Conservation (phyloP, 2,888 invertebrate species). For the Drosophila kuntzei region DNA sequence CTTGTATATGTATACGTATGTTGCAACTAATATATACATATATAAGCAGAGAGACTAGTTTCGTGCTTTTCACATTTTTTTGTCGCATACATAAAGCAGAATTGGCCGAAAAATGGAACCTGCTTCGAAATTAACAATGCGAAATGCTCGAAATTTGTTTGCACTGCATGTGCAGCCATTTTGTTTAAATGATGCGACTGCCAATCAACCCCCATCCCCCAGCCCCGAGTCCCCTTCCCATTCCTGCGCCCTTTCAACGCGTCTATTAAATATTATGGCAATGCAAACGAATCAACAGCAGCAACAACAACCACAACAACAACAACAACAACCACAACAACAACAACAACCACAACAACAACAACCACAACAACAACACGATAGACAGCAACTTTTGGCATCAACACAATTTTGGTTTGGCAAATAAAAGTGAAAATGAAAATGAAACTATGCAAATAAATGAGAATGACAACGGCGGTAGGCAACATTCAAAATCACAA, state of each 20-base stretch:
- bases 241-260: neutral
- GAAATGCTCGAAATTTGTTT: slow-evolving; percentile 63
- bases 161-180: slow-evolving; percentile 57
- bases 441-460: slow-evolving; percentile 71
- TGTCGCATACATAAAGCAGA: slow-evolving; percentile 10
- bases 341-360: slow-evolving; percentile 11
- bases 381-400: slow-evolving; percentile 9
- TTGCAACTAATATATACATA: neutral
- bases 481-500: slow-evolving; percentile 1
- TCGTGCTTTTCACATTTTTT: slow-evolving; percentile 27
- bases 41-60: neutral
- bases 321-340: slow-evolving; percentile 10
- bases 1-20: neutral
- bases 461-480: slow-evolving; percentile 29
- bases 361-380: too few relatives aligned
- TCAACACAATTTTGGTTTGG: slow-evolving; percentile 41
- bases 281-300: slow-evolving; percentile 57
- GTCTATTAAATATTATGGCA: slow-evolving; percentile 71
- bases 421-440: slow-evolving; percentile 65
- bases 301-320: slow-evolving; percentile 10
- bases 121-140: slow-evolving; percentile 29
- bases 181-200: slow-evolving; percentile 64
- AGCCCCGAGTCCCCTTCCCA: neutral
- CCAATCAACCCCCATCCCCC: neutral
- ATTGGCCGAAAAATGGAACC: slow-evolving; percentile 31